Evolutionary conservation across 2,113 vertebrate species (phyloP).

Genomic region (Charadrius vociferus): DNA sequence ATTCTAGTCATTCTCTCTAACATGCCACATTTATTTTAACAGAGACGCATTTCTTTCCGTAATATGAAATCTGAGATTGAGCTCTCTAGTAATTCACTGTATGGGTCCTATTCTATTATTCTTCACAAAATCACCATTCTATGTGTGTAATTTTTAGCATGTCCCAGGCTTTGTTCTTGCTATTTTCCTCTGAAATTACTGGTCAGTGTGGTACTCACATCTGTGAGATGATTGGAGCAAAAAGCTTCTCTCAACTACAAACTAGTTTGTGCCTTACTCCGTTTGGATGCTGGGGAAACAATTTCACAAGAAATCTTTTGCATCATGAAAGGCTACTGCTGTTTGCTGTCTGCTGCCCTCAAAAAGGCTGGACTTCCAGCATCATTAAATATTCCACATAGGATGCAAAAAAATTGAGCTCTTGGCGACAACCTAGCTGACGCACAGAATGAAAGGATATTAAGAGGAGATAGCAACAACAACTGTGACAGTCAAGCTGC

Average conservation of each 20-base stretch:
- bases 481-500: neutral
- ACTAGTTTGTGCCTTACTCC: neutral
- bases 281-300: neutral
- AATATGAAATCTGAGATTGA: neutral
- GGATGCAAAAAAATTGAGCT: neutral
- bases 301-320: neutral
- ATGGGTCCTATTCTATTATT: neutral
- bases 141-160: neutral
- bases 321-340: neutral
- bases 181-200: neutral
- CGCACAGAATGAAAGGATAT: neutral
- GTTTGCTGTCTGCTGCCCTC: neutral
- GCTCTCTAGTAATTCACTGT: neutral
- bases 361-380: neutral
- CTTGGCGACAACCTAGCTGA: neutral
- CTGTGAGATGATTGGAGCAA: neutral
- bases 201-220: accelerated
- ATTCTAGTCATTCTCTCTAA: neutral
- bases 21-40: neutral
- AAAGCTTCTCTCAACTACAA: neutral
- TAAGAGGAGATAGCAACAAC: neutral
- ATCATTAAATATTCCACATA: neutral
- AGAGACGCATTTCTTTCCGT: neutral
- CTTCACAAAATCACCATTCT: neutral
- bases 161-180: neutral